Evolutionary conservation across 1,140 invertebrate genomes (phyloP).

Genomic region (Apis cerana): DNA sequence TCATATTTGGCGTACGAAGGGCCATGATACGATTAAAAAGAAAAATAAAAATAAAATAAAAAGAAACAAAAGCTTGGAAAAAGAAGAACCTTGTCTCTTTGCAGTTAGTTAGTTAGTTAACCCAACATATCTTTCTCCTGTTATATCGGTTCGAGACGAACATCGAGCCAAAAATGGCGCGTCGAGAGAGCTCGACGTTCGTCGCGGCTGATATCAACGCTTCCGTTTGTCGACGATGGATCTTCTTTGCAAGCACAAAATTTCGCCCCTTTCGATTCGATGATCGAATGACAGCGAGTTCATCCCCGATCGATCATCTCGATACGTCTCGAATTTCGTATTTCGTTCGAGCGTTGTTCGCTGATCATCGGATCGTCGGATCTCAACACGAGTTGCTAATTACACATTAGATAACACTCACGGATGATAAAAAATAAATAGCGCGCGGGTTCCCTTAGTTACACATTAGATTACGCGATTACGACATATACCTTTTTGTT

Average conservation of each 20-base stretch:
- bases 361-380: slow-evolving; percentile 29
- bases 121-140: slow-evolving; percentile 18
- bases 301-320: neutral
- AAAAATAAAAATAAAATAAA: neutral
- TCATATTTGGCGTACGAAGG: neutral
- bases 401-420: slow-evolving; percentile 59
- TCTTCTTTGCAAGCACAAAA: slow-evolving; percentile 39
- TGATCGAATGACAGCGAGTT: neutral
- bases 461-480: slow-evolving; percentile 74
- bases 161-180: slow-evolving; percentile 1
- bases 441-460: slow-evolving; percentile 75
- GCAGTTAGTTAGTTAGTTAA: neutral
- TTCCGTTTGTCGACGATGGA: slow-evolving; percentile 14
- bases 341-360: neutral
- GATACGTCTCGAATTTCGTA: neutral
- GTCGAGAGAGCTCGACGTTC: slow-evolving; percentile 6
- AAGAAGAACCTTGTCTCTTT: neutral
- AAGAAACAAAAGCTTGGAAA: neutral
- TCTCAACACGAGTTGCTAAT: slow-evolving; percentile 30
- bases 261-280: slow-evolving; percentile 10
- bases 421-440: slow-evolving; percentile 79
- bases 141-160: slow-evolving; percentile 5
- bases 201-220: neutral
- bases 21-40: neutral
- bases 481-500: slow-evolving; percentile 68